These are phyloP conservation scores for Halcyon smyrnensis DNA, from an alignment of 2,797 vertebrate genomes.

Conservation along the genomic window DNA sequence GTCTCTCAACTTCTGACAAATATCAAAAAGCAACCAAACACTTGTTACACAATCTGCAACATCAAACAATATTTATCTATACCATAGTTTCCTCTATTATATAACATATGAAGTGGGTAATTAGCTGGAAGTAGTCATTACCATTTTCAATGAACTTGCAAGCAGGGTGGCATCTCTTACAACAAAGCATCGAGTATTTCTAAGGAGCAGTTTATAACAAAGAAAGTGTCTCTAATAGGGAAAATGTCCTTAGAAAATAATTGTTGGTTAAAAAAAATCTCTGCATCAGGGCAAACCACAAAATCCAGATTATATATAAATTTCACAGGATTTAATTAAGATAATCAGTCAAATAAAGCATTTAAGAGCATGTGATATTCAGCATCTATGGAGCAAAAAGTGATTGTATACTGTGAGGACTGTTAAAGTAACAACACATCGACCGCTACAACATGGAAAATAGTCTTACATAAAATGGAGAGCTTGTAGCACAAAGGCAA, in stretches of 20 bases:
- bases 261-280: not conserved
- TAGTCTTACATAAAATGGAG: not conserved
- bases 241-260: not conserved
- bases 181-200: not conserved
- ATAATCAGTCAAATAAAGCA: not conserved
- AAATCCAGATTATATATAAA: not conserved
- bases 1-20: not conserved
- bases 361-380: not conserved
- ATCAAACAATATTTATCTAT: not conserved
- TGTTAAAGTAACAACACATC: not conserved
- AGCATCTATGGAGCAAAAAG: not conserved
- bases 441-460: not conserved
- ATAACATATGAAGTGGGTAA: not conserved
- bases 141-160: not conserved
- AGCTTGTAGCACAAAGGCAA: conserved; percentile 20
- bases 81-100: not conserved
- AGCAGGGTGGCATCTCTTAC: not conserved
- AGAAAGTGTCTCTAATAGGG: not conserved
- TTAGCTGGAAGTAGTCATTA: not conserved
- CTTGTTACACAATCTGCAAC: not conserved
- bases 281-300: not conserved
- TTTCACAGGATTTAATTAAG: not conserved
- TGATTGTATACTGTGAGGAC: not conserved
- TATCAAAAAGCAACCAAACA: not conserved
- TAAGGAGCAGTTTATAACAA: not conserved